These are phyloP conservation scores for Thermophis baileyi DNA, from an alignment of 2,113 vertebrate species.

Conservation along the genomic window DNA sequence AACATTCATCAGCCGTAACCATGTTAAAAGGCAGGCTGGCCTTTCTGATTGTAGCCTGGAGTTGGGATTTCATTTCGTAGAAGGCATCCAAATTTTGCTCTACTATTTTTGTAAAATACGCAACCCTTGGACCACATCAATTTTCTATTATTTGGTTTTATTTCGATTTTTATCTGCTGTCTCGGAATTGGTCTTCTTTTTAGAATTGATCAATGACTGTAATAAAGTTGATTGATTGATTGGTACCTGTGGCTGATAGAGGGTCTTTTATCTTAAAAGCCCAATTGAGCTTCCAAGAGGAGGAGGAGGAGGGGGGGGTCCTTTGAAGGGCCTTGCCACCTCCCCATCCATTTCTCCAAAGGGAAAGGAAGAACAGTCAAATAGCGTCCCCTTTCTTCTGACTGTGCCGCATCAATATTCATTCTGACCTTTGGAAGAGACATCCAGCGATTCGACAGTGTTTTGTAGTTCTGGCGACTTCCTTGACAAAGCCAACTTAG, in stretches of 20 bases:
- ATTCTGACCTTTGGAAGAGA: neutral
- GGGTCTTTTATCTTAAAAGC: neutral
- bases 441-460: fast-evolving
- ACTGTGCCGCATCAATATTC: neutral
- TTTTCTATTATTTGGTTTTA: neutral
- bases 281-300: neutral
- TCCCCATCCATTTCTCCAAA: neutral
- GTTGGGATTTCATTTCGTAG: neutral
- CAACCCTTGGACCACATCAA: neutral
- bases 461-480: fast-evolving
- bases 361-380: neutral
- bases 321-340: neutral
- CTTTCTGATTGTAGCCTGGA: conserved; percentile 37
- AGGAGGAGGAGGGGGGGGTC: neutral
- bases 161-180: neutral
- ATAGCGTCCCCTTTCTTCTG: neutral
- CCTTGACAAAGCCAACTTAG: fast-evolving
- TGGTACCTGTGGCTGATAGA: neutral
- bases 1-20: conserved; percentile 42
- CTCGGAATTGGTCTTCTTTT: neutral
- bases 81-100: neutral
- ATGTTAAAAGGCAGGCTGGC: conserved; percentile 53
- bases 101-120: neutral
- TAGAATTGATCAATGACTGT: neutral
- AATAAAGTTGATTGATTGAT: neutral